These are phyloP conservation scores for Empidonax alnorum DNA, from an alignment of 2,113 vertebrate species.

Conservation along the genomic window DNA sequence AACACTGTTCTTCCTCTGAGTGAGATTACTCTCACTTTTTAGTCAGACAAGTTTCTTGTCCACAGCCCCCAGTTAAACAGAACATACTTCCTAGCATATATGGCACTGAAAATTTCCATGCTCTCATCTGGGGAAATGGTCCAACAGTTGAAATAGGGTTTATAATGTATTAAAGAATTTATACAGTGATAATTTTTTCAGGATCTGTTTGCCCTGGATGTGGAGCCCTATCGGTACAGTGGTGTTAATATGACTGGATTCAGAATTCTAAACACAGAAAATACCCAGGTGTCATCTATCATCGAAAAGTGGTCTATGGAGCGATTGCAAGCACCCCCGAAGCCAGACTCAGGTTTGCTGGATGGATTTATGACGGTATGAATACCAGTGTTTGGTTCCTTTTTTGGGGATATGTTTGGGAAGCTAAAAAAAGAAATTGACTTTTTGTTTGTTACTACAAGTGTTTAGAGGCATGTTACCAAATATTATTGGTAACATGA, in stretches of 20 bases:
- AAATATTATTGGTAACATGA: neutral
- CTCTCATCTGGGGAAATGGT: neutral
- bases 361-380: conserved; percentile 99
- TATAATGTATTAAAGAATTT: neutral
- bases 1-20: neutral
- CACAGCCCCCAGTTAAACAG: neutral
- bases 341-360: conserved; percentile 97
- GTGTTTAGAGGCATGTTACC: neutral
- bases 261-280: conserved; percentile 95
- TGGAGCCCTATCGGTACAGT: conserved; percentile 95
- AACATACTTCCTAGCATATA: neutral
- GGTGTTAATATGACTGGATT: conserved; percentile 99
- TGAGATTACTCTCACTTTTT: neutral
- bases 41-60: neutral
- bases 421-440: neutral
- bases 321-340: conserved; percentile 93
- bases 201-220: conserved; percentile 96
- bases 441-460: neutral
- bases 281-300: conserved; percentile 94
- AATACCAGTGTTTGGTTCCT: conserved; percentile 31
- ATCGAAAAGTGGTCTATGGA: conserved; percentile 99
- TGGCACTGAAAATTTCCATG: neutral
- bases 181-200: conserved; percentile 52
- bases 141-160: neutral
- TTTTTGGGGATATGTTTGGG: neutral